A percentile compares a stretch with the other conserved stretches of the same genome.
These are phyloP conservation scores for Ursus arctos DNA, from an alignment of 2,113 vertebrate species.

Conservation along the genomic window DNA sequence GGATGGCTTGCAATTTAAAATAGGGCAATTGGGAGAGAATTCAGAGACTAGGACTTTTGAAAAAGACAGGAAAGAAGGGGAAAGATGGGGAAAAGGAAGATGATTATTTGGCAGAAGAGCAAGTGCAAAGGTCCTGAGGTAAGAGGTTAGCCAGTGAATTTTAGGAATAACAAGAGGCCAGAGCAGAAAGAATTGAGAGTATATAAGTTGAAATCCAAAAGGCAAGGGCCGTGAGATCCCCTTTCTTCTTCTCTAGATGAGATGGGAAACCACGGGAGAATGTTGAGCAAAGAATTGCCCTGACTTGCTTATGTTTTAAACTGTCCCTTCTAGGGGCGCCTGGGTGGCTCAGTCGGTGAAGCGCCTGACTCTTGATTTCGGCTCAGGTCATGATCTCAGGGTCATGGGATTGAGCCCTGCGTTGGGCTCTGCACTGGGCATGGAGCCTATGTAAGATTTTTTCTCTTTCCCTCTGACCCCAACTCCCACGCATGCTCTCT, in stretches of 20 bases:
- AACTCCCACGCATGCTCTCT: neutral
- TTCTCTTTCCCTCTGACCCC: neutral
- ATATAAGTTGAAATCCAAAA: neutral
- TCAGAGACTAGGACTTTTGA: neutral
- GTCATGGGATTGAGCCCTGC: neutral
- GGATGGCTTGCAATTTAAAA: neutral
- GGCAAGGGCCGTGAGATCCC: rapidly evolving
- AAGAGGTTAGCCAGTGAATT: neutral
- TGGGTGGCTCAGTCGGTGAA: neutral
- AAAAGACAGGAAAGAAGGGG: neutral
- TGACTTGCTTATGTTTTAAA: neutral
- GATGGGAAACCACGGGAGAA: neutral
- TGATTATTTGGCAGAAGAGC: neutral
- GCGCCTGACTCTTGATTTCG: neutral
- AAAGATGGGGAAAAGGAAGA: neutral
- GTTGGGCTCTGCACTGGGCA: neutral
- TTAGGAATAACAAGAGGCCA: neutral
- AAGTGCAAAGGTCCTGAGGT: neutral
- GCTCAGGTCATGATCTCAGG: neutral
- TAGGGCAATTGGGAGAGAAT: neutral
- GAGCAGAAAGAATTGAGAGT: neutral
- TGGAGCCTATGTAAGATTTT: neutral
- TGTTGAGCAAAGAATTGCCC: neutral
- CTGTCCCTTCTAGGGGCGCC: neutral
- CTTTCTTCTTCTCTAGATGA: neutral